Conservation (phyloP, 2,888 invertebrate genomes). For the Helobdella robusta region DNA sequence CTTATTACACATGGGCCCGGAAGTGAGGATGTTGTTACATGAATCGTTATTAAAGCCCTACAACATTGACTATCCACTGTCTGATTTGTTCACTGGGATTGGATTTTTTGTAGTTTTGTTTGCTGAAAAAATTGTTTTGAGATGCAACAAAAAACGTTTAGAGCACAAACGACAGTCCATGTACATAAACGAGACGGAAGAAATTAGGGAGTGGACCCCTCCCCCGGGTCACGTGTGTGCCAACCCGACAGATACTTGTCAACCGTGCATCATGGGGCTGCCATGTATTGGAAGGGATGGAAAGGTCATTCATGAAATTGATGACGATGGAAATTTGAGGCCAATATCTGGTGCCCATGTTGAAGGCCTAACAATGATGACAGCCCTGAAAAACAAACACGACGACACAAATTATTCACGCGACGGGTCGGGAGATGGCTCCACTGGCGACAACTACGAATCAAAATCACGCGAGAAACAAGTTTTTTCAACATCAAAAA, state of each 20-base stretch:
- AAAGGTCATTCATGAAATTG: neutral
- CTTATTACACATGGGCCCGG: constrained; percentile 46
- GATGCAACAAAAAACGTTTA: constrained; percentile 26
- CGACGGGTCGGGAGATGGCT: constrained; percentile 31
- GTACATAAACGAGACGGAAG: constrained; percentile 7
- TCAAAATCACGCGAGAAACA: constrained; percentile 22
- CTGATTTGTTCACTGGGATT: constrained; percentile 43
- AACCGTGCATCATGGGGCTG: constrained; percentile 28
- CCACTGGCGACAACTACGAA: constrained; percentile 20
- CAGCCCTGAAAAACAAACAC: constrained; percentile 25
- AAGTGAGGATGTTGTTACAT: constrained; percentile 39
- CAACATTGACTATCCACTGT: constrained; percentile 40
- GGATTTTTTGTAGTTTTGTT: constrained; percentile 44
- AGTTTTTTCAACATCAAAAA: constrained; percentile 17
- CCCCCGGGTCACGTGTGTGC: neutral
- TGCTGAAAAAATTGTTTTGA: constrained; percentile 39
- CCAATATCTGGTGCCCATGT: constrained; percentile 1
- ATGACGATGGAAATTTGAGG: neutral
- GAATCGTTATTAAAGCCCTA: constrained; percentile 30
- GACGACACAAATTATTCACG: neutral
- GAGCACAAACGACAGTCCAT: constrained; percentile 15
- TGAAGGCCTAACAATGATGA: constrained; percentile 3
- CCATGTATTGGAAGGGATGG: constrained; percentile 24
- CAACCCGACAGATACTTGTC: constrained; percentile 18
- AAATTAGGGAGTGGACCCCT: neutral